Evolutionary conservation across 2,888 invertebrate genomes (phyloP), one percentile per base, ranked within the genome.

Genomic region (Sinelater perroti): DNA sequence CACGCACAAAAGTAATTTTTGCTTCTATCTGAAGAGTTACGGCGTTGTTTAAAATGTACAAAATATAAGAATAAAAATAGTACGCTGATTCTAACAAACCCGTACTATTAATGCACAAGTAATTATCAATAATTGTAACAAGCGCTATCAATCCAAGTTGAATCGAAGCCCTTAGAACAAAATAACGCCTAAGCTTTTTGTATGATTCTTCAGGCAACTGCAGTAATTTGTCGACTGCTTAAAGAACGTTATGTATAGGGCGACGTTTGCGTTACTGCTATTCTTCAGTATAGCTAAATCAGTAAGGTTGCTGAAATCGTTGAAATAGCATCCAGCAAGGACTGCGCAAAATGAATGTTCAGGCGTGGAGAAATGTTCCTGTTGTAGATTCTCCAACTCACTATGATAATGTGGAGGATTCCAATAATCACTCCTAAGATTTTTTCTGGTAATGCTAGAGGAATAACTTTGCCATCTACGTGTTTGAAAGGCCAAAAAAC

Each of bases 1-100:
- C 45, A 10, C 20, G 45, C 30, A 54, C 1, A n/a, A 45, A 10
- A 5, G 16, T 33, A n/a, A 54, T 45, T 36, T 45, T 45, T 17
- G 45, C 11, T 10, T 54, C 28, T 1, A 54, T 54, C 14, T 46
- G 45, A 2, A 44, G n/a, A 10, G 44, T 36, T 26, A 54, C 11
- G 1, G 46, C 20, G 5, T 24, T 16, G 24, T 45, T 45, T 10
- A 54, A 13, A 16, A 54, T 24, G 10, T 35, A 54, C 35, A 54
- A 36, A 14, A 5, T n/a, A 17, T 46, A 46, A 1, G 36, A 35
- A 17, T 45, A 21, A 18, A 54, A 46, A 17, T 54, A 52, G 10
- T 16, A 21, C 1, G 24, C 4, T 3, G 52, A 30, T 20, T 33
- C 33, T 6, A 24, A 31, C 2, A 52, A 31, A 7, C 42, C 33